Conservation (phyloP, 64 coral and sea anemone species). For the Stichodactyla helianthus region DNA sequence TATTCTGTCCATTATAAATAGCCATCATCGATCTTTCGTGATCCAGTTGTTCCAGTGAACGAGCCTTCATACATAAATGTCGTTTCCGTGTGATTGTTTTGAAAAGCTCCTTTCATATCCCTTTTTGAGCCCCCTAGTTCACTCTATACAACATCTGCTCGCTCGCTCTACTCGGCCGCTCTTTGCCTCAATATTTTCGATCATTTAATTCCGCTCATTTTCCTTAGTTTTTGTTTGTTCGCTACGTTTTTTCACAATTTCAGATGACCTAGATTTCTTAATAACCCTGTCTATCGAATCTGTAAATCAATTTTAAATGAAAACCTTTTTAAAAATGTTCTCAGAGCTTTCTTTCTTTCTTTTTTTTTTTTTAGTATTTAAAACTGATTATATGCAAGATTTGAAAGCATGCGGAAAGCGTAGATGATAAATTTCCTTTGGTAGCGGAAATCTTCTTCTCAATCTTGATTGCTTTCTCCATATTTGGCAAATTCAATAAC, state of each 20-base stretch:
- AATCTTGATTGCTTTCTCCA: conserved; percentile 79
- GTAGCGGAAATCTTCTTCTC: conserved; percentile 81
- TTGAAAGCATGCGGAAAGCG: conserved; percentile 30
- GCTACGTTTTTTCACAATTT: not conserved
- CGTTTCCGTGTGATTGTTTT: not conserved
- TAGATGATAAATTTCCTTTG: conserved; percentile 90
- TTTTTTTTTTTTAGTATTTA: too few species aligned
- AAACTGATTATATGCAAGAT: conserved; percentile 23
- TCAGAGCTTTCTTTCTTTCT: not conserved
- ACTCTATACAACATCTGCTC: not conserved
- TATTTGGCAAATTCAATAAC: conserved; percentile 91
- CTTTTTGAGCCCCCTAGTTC: not conserved
- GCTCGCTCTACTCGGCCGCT: not conserved
- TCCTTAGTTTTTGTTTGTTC: not conserved
- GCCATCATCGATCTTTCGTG: not conserved
- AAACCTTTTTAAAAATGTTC: not conserved
- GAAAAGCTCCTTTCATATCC: not conserved
- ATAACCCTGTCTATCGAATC: not conserved
- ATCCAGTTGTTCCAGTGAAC: not conserved
- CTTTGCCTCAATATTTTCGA: not conserved
- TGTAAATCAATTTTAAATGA: not conserved
- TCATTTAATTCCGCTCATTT: not conserved
- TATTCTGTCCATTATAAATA: not conserved
- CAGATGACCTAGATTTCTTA: not conserved
- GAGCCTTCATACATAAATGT: not conserved